phyloP scores from a whole-genome alignment of 2,888 invertebrate species.

The Platycheirus rosarum region DNA sequence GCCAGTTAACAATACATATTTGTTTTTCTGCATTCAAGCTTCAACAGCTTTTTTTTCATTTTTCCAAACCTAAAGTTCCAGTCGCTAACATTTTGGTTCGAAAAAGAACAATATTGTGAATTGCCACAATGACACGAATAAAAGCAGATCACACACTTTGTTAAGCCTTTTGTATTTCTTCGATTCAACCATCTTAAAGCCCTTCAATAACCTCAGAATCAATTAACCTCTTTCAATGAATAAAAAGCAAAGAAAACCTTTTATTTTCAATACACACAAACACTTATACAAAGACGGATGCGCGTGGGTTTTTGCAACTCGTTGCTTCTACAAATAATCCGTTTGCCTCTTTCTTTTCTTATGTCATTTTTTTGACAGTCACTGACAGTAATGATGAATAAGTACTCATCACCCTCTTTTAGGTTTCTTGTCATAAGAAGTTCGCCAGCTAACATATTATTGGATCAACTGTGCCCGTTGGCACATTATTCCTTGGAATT shows the following conservation, averaged over 20 bases:
- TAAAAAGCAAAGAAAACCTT: not conserved
- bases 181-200: not conserved
- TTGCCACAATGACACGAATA: not conserved
- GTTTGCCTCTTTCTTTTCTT: slow-evolving; percentile 2
- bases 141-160: not conserved
- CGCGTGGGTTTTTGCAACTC: slow-evolving; percentile 5
- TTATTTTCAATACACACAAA: slow-evolving; percentile 2
- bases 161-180: not conserved
- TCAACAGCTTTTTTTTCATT: too few species aligned
- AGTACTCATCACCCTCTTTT: slow-evolving; percentile 48
- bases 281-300: not conserved
- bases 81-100: too few species aligned
- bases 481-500: slow-evolving; percentile 23
- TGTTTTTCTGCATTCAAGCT: too few species aligned
- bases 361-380: slow-evolving; percentile 50
- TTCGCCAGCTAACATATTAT: slow-evolving; percentile 56
- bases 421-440: slow-evolving; percentile 38
- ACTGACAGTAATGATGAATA: slow-evolving; percentile 64
- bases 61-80: too few species aligned
- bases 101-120: not conserved
- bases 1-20: too few species aligned
- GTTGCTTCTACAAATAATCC: slow-evolving; percentile 9
- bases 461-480: slow-evolving; percentile 64
- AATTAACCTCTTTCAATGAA: slow-evolving; percentile 3
- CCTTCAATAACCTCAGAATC: not conserved